phyloP scores from a whole-genome alignment of 2,113 vertebrate species.

The Elgaria multicarinata region DNA sequence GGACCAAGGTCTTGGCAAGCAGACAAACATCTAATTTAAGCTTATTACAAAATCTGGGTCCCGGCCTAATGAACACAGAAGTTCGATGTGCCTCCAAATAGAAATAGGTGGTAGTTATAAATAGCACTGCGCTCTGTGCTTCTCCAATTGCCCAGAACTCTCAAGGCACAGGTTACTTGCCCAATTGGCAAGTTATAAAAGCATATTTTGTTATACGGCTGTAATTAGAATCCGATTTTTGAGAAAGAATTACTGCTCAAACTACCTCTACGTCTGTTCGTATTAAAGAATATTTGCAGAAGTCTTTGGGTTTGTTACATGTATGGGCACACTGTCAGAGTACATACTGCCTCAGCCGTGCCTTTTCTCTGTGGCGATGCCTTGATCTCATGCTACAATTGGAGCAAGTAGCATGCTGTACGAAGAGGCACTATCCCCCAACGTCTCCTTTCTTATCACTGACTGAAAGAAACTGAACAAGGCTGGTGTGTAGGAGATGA shows the following conservation, averaged over 20 bases:
- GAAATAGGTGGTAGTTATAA: neutral
- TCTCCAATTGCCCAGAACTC: neutral
- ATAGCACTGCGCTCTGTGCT: neutral
- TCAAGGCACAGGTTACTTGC: neutral
- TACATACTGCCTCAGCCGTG: constrained; percentile 60
- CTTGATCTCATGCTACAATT: constrained; percentile 57
- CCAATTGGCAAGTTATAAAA: neutral
- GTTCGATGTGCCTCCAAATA: neutral
- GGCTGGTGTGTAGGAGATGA: constrained; percentile 46
- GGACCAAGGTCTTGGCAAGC: neutral
- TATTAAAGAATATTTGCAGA: constrained; percentile 27
- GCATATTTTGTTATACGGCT: neutral
- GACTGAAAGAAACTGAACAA: constrained; percentile 39
- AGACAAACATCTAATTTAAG: neutral
- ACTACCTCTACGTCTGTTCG: constrained; percentile 31
- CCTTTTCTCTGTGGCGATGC: constrained; percentile 52
- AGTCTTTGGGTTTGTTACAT: constrained; percentile 48
- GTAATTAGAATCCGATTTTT: constrained; percentile 45
- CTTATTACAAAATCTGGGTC: neutral
- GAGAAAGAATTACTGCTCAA: constrained; percentile 54
- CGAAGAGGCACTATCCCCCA: constrained; percentile 29
- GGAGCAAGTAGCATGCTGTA: neutral
- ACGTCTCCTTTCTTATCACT: constrained; percentile 49
- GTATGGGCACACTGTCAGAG: constrained; percentile 57
- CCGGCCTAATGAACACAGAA: neutral